Conservation (phyloP, 1,140 invertebrate species). For the Sycobia sp. region DNA sequence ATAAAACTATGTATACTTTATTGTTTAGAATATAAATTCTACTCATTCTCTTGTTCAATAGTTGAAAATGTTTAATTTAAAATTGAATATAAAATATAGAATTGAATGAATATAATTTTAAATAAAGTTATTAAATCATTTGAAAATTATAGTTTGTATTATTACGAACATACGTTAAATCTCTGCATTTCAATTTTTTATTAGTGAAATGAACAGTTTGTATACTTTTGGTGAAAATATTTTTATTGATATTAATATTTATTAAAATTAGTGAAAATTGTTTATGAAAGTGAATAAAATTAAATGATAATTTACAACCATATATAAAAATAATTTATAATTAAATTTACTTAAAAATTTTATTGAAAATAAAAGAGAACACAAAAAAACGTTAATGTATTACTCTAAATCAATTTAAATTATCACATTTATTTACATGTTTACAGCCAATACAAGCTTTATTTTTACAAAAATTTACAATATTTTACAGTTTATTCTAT, state of each 20-base stretch:
- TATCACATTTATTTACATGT: slow-evolving; percentile 20
- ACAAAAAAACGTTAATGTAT: not conserved
- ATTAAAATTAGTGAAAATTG: not conserved
- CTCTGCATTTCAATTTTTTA: too few relatives aligned
- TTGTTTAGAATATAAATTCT: too few relatives aligned
- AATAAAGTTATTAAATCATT: too few relatives aligned
- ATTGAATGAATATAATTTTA: too few relatives aligned
- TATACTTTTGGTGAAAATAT: slow-evolving; percentile 26
- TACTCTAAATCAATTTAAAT: slow-evolving; percentile 10
- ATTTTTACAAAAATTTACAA: slow-evolving; percentile 17
- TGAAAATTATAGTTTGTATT: too few relatives aligned
- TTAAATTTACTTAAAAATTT: not conserved
- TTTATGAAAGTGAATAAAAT: not conserved
- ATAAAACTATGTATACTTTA: too few relatives aligned
- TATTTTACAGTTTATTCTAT: slow-evolving; percentile 9
- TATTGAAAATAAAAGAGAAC: slow-evolving; percentile 7
- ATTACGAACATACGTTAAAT: too few relatives aligned
- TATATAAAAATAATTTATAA: not conserved
- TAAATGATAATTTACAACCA: not conserved
- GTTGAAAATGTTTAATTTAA: too few relatives aligned
- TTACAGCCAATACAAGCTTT: slow-evolving; percentile 13
- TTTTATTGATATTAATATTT: not conserved
- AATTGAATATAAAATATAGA: too few relatives aligned
- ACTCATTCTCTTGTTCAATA: too few relatives aligned
- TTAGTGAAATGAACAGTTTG: too few relatives aligned